Evolutionary conservation across 2,888 invertebrate species (phyloP).

Genomic region (Caenorhabditis sinica): DNA sequence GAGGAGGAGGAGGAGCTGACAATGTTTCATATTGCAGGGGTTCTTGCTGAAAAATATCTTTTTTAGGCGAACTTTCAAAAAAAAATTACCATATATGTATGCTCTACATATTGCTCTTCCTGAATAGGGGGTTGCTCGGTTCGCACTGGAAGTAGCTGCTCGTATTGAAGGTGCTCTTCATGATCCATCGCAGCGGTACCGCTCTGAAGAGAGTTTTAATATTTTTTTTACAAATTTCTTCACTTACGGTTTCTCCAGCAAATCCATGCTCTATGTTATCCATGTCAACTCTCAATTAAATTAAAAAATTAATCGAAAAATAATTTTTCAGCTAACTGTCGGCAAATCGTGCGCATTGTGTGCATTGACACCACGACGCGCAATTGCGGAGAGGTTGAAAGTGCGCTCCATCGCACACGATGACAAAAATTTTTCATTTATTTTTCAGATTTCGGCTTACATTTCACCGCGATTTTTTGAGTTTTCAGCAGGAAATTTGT

Average conservation of each 20-base stretch:
- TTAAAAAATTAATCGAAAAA: background rate
- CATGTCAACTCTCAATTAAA: background rate
- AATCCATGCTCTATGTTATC: no score
- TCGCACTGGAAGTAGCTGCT: no score
- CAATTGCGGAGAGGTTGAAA: constrained; percentile 20
- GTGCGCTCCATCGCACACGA: constrained; percentile 44
- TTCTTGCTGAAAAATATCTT: background rate
- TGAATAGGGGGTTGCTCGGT: background rate
- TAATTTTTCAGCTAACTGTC: background rate
- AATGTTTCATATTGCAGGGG: no score
- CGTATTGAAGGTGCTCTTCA: no score
- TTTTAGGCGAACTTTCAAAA: background rate
- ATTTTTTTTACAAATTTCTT: background rate
- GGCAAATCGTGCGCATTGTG: constrained; percentile 11
- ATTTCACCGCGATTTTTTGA: constrained; percentile 3
- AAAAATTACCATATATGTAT: background rate
- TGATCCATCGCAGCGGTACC: no score
- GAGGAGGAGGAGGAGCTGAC: no score
- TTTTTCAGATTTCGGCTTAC: background rate
- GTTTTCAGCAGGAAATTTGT: background rate
- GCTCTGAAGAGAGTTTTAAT: background rate
- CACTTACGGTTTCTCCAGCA: background rate
- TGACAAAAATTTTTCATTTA: constrained; percentile 49
- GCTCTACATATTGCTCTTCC: no score
- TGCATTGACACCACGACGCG: constrained; percentile 13